Evolutionary conservation across 2,113 vertebrate species (phyloP), one percentile per base, ranked within the genome.

Genomic region (Hipposideros armiger): DNA sequence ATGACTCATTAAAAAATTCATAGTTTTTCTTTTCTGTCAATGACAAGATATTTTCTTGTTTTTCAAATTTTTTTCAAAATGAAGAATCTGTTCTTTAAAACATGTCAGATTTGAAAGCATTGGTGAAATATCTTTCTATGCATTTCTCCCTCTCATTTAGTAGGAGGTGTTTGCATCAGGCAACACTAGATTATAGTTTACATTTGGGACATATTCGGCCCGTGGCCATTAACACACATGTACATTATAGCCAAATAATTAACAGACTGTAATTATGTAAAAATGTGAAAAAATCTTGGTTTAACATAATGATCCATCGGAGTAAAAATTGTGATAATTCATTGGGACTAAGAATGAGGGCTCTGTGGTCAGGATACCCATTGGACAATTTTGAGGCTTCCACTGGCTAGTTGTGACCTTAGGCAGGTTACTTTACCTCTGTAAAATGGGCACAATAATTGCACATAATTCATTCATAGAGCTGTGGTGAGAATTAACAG

Each of bases 1-100:
- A 92, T 92, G 92, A n/a, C 40, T 47, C 72, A 58, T 80, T 91
- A 92, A 47, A 30, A 94, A 95, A 36, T 52, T 84, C 72, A 72
- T 83, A 69, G 58, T 62, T 60, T 95, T 86, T 74, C 50, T 91
- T 90, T 81, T 92, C n/a, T 60, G 28, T 64, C 22, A 56, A 20
- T 90, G 56, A 40, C 26, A 58, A 84, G 11, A 5, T 54, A 11
- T 28, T 28, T 28, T 62, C 24, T 86, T 50, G 9, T 36, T 84
- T 90, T 45, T 56, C 36, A 36, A 36, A 94, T 92, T 58, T 69
- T 26, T 10, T 54, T 15, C 28, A 24, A 93, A 72, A 72, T 67
- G 73, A 87, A 67, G 7, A 64, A 67, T 32, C 6, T 84, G 26
- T 85, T 76, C 42, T 88, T 92, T 81, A 17, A 77, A 26, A 80